Evolutionary conservation across 2,797 vertebrate species (phyloP).

Genomic region (Phyllotis vaccarum): DNA sequence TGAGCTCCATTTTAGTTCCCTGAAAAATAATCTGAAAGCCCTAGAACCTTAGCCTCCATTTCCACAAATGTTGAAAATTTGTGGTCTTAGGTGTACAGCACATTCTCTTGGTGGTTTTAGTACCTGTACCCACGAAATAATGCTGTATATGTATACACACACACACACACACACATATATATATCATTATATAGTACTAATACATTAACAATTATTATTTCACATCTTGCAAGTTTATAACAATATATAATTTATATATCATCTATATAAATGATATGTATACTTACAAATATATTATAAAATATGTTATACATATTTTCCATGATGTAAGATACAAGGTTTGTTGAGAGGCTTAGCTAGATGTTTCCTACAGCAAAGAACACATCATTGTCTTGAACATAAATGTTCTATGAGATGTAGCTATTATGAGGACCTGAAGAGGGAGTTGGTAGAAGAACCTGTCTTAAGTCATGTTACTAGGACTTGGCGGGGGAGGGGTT

Average conservation of each 20-base stretch:
- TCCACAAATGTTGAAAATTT: neutral
- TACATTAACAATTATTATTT: neutral
- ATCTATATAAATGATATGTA: neutral
- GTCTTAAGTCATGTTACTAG: neutral
- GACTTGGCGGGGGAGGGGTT: no score
- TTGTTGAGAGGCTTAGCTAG: neutral
- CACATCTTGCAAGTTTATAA: no score
- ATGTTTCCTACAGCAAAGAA: neutral
- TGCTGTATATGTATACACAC: neutral
- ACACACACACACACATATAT: neutral
- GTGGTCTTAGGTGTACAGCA: neutral
- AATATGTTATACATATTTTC: neutral
- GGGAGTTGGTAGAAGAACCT: neutral
- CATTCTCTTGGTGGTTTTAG: neutral
- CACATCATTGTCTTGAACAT: neutral
- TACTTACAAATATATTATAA: neutral
- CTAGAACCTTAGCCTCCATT: neutral
- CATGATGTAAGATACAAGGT: neutral
- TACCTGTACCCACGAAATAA: neutral
- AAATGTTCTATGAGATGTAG: neutral
- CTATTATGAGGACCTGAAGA: neutral
- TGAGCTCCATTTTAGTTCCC: slow-evolving; percentile 2
- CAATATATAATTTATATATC: no score
- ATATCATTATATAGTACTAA: neutral
- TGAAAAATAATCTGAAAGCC: slow-evolving; percentile 9